phyloP scores from a whole-genome alignment of 2,113 vertebrate species.

The Ariopsis seemanni region DNA sequence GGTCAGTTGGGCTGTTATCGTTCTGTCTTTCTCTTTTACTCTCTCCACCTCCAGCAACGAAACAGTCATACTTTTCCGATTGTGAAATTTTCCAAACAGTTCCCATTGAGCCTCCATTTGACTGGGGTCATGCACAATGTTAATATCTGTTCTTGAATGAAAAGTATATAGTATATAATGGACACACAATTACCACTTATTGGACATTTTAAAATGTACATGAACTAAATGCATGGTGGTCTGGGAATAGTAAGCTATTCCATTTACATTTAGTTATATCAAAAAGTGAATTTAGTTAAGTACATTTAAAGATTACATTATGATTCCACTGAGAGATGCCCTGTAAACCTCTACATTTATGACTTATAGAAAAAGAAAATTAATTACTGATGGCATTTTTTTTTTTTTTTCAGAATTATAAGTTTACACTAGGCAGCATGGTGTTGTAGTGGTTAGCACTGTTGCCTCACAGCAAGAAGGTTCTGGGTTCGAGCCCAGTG shows the following conservation, averaged over 20 bases:
- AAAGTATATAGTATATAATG: not conserved
- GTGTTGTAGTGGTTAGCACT: too few relatives aligned
- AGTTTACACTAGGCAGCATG: too few relatives aligned
- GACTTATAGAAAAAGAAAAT: too few relatives aligned
- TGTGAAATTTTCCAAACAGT: slow-evolving; percentile 56
- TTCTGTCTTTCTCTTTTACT: slow-evolving; percentile 15
- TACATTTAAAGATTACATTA: not conserved
- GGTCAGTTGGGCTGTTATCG: slow-evolving; percentile 56
- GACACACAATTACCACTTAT: not conserved
- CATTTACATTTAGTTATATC: not conserved
- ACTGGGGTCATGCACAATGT: slow-evolving; percentile 33
- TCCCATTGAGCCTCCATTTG: slow-evolving; percentile 43
- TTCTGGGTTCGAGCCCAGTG: too few relatives aligned
- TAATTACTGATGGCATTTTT: too few relatives aligned
- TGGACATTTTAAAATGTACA: slow-evolving; percentile 8
- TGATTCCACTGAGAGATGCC: not conserved
- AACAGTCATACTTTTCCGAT: slow-evolving; percentile 55
- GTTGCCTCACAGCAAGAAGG: too few relatives aligned
- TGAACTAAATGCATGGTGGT: not conserved
- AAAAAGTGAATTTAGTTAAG: not conserved
- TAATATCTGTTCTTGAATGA: slow-evolving; percentile 27
- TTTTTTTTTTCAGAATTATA: too few relatives aligned
- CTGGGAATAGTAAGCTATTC: not conserved
- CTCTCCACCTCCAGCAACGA: slow-evolving; percentile 53
- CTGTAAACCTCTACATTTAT: too few relatives aligned